Base-by-base conservation (phyloP, 2,797 vertebrate species). In the Dromococcyx pavoninus region DNA sequence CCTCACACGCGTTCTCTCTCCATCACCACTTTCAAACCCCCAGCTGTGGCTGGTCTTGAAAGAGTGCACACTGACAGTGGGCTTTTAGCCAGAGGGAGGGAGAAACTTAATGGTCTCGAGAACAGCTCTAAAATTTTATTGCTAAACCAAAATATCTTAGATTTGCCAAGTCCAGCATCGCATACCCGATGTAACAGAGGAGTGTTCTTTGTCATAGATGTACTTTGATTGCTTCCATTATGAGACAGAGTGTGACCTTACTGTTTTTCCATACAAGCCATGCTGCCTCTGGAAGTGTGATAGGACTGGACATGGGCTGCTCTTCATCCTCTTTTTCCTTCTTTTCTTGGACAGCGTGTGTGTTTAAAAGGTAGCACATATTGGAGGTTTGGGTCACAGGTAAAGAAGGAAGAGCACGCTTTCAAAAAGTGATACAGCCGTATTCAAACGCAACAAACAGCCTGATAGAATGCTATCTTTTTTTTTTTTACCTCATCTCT, bases 191-290 rank as follows among this genome's bases (percentile, higher is more conserved):
- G 0, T 8, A 37, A 2, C 11, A 22, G 33, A 14, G 39, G 30
- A 15, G 8, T 10, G 2, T 53, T 35, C 9, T 27, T 17, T 19
- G 7, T 0, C 1, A 13, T 25, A 14, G 35, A 2, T 23, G 2
- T 0, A 1, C 17, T 25, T 57, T 0, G 22, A 5, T 43, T 37
- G 27, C 44, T 86, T 46, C 27, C 37, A 17, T 21, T 27, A 1
- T 6, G 35, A 30, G 53, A 9, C 37, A 15, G 9, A 35, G 43
- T 0, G 13, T 9, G 66, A 33, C 17, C 57, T 17, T 12, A 5
- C 33, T 51, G 44, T 33, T 61, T 30, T 58, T 30, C 37, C 37
- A 10, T 37, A 4, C 25, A 10, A 5, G 4, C 4, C 3, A 2
- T 11, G 48, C 48, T 87, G 91, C 41, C 56, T 76, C 71, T 33